phyloP scores from a whole-genome alignment of 1,140 invertebrate species.

The Trachelipus rathkii region DNA sequence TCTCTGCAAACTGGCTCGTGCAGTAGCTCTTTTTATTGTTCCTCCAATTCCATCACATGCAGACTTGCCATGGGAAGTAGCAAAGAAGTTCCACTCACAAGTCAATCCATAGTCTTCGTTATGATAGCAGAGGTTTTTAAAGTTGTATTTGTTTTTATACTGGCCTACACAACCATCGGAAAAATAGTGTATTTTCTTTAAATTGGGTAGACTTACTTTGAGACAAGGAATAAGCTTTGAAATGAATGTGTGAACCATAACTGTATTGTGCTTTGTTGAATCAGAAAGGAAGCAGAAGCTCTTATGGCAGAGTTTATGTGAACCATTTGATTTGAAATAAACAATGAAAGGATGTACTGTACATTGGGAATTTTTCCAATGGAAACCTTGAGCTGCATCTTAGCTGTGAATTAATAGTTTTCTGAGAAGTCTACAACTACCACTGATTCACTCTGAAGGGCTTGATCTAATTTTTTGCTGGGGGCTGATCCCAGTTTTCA shows the following conservation, averaged over 20 bases:
- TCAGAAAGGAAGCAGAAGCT: constrained; percentile 4
- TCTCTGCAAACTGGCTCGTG: neutral
- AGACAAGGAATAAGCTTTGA: neutral
- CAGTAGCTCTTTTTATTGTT: neutral
- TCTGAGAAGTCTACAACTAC: neutral
- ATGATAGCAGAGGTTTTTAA: neutral
- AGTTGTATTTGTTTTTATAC: neutral
- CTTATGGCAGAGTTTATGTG: neutral
- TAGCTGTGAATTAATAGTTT: neutral
- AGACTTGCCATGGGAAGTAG: neutral
- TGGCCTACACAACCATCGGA: neutral
- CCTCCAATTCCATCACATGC: neutral
- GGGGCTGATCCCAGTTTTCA: too few species aligned
- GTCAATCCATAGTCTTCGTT: neutral
- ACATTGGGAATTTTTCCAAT: neutral
- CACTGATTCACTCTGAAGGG: neutral
- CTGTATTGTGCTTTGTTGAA: neutral
- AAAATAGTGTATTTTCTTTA: neutral
- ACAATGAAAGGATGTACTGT: neutral
- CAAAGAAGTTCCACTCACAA: constrained; percentile 2
- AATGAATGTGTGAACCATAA: neutral
- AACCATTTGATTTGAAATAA: neutral
- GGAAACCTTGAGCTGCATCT: neutral
- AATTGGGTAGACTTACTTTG: neutral
- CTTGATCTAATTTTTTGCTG: too few species aligned